Percentiles rank a stretch among this genome's conserved stretches.
Conservation (phyloP, 2,888 invertebrate species). For the Conomelus anceps region DNA sequence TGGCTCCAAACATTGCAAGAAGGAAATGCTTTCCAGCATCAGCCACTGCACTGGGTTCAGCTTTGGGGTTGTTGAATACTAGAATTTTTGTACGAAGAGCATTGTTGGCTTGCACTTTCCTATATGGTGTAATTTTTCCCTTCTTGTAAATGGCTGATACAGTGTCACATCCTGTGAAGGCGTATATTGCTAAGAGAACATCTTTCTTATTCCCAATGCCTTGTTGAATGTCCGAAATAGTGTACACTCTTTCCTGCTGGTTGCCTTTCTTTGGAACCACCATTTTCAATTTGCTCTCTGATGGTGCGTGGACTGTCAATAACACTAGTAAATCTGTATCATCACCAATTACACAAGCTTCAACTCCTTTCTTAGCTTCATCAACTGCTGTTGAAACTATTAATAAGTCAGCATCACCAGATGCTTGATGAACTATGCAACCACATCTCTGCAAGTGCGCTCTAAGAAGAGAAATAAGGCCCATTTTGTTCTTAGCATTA, state of each 20-base stretch:
- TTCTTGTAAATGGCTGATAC: background rate
- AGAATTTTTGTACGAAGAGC: background rate
- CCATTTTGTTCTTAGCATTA: background rate
- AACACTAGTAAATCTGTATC: background rate
- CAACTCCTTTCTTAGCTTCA: background rate
- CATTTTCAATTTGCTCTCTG: background rate
- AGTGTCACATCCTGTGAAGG: background rate
- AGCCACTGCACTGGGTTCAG: slow-evolving; percentile 2
- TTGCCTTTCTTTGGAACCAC: background rate
- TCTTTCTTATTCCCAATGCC: background rate
- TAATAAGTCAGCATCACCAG: background rate
- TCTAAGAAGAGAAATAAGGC: too few relatives aligned
- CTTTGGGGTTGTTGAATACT: background rate
- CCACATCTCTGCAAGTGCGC: background rate
- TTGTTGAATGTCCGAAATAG: background rate
- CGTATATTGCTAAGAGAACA: background rate
- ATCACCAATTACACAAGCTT: background rate
- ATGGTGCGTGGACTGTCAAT: background rate
- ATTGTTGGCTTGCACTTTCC: background rate
- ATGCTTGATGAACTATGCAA: background rate
- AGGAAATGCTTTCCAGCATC: slow-evolving; percentile 3
- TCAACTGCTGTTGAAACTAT: background rate
- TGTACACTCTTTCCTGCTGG: background rate
- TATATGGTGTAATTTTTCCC: background rate
- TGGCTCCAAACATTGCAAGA: slow-evolving; percentile 8